Base-by-base conservation (phyloP, 1,140 invertebrate species). In the Sarcophaga bullata region DNA sequence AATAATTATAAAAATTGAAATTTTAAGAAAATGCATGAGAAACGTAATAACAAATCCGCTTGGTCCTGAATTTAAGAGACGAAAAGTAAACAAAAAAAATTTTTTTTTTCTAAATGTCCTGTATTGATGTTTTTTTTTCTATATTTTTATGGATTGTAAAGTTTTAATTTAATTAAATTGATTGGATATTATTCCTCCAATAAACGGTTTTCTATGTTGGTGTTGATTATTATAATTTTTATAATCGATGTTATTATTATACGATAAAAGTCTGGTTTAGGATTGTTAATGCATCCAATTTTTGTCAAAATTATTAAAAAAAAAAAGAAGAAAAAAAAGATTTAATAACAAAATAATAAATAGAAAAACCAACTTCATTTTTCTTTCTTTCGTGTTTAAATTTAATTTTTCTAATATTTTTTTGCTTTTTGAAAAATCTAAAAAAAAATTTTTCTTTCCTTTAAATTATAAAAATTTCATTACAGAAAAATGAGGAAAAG, bases 401-500 rank as follows among this genome's bases (percentile, higher is more conserved):
- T 68, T 9, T 68, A 10, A 9, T 68, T 68, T 19, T 68, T 9
- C n/a, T 19, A 4, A n/a, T 19, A 19, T 68, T 68, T 68, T 19
- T 62, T 68, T 19, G 19, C 58, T 8, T 50, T 25, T 78, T 76
- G 1, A 47, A 76, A 17, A 76, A 76, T 47, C 15, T 17, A 50
- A 78, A 17, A 49, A 78, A 11, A 49, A 37, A 78, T 37, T 37
- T 37, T 37, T 37, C 4, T 37, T 37, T 37, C 25, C 4, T 37
- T 37, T 2, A 78, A 49, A 50, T 52, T 19, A 76, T 50, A 17
- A 78, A 78, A 49, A 78, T 78, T 78, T 78, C 49, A 78, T 78
- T 78, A 15, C 48, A 78, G 75, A 25, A 48, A 78, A 78, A 78
- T 78, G 75, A 50, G 50, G 75, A 78, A 78, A 50, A 78, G 75